These are phyloP conservation scores for Rhabdophis nuchalis DNA, from an alignment of 2,797 vertebrate genomes.

Conservation along the genomic window DNA sequence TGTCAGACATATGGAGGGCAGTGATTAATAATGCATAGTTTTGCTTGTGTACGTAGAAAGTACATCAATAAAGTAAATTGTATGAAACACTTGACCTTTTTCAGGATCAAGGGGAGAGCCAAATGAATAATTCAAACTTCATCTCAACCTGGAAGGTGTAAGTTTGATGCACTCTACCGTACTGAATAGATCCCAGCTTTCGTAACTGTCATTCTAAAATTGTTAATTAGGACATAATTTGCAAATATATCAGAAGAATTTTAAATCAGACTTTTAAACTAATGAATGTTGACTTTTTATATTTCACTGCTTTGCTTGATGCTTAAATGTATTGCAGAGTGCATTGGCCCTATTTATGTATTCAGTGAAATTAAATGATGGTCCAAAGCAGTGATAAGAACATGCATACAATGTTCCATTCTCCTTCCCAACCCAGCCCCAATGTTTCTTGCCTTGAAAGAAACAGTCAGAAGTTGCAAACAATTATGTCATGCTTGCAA, in stretches of 20 bases:
- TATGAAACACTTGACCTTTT: slow-evolving; percentile 12
- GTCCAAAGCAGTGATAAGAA: not conserved
- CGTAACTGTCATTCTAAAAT: not conserved
- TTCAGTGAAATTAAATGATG: not conserved
- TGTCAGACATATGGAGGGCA: slow-evolving; percentile 11
- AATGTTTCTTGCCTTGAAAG: not conserved
- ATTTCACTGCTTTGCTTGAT: not conserved
- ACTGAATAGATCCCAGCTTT: slow-evolving; percentile 1
- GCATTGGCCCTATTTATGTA: not conserved
- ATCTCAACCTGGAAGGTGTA: not conserved
- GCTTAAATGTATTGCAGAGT: not conserved
- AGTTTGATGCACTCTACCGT: not conserved
- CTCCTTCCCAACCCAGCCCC: not conserved
- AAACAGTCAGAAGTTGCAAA: not conserved
- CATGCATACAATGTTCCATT: not conserved
- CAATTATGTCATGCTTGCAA: not conserved
- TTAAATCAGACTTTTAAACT: not conserved
- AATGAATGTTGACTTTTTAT: not conserved
- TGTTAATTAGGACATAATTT: not conserved
- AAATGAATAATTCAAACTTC: not conserved
- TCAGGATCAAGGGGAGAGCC: not conserved
- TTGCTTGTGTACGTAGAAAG: slow-evolving; percentile 38
- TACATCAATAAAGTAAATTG: slow-evolving; percentile 28
- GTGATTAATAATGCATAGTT: slow-evolving; percentile 19
- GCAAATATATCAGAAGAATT: not conserved